A percentile compares a stretch with the other conserved stretches of the same genome.
Conservation (phyloP, 2,113 vertebrate genomes). For the Pycnonotus jocosus region DNA sequence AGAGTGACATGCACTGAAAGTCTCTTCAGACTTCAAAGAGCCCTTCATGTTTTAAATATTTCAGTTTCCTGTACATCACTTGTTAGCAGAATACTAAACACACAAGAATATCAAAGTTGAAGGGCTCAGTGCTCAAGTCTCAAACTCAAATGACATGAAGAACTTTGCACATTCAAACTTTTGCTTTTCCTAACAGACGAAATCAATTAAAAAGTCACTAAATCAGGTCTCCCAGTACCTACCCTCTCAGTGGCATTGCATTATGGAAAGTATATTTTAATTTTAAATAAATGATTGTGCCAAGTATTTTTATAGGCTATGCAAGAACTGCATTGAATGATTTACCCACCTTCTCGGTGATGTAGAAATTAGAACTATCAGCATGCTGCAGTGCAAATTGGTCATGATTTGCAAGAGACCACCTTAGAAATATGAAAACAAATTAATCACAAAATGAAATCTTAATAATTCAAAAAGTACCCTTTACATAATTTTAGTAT, state of each 20-base stretch:
- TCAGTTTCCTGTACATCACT: background rate
- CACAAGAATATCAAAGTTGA: background rate
- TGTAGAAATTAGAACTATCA: constrained; percentile 92
- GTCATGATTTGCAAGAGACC: constrained; percentile 90
- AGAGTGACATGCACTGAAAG: background rate
- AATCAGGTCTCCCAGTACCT: background rate
- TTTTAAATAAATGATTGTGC: background rate
- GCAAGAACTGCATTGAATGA: background rate
- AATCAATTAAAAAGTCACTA: background rate
- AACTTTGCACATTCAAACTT: background rate
- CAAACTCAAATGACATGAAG: background rate
- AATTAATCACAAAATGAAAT: constrained; percentile 1
- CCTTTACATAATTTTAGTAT: background rate
- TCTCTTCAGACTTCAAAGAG: background rate
- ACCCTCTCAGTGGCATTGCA: rapidly evolving
- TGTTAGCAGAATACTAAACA: background rate
- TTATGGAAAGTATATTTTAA: background rate
- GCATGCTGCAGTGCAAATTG: constrained; percentile 91
- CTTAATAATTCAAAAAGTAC: background rate
- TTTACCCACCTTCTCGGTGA: constrained; percentile 93
- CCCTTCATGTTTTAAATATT: background rate
- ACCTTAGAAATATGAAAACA: constrained; percentile 75
- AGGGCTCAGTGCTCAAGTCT: background rate
- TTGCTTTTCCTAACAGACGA: background rate
- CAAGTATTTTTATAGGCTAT: background rate